Evolutionary conservation across 1,140 invertebrate species (phyloP), one percentile per base, ranked within the genome.

Genomic region (Scylla paramamosain): DNA sequence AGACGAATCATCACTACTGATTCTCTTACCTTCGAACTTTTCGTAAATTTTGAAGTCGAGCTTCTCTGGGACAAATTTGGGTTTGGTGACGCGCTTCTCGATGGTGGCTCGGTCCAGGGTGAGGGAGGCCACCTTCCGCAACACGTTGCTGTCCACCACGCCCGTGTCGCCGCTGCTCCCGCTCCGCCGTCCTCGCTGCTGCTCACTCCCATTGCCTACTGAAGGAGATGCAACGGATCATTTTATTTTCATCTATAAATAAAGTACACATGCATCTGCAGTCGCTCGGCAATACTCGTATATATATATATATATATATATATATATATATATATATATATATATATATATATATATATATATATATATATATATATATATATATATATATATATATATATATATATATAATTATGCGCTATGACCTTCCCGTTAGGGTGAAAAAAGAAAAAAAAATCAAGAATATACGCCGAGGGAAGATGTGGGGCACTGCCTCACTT

Each of bases 11-110:
- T 39, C 6, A 6, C 1, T 6, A 39, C 39, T 6, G 39, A 39
- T 39, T 39, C 39, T 96, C 97, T 97, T 97, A 98, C 98, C 98
- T 98, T 99, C 98, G 97, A 99, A 99, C 97, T 98, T 98, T 97
- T 99, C 98, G 96, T 98, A 98, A 82, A 98, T 97, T 96, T 98
- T 98, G 97, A 98, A 98, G 97, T 98, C 98, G 96, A 99, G 97
- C 97, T 98, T 99, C 96, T 98, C 98, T 6, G 98, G 98, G 94
- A 98, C 98, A 97, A 98, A 98, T 96, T 98, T 98, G 59, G 98
- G 98, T 95, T 98, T 97, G 92, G 97, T 96, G n/a, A 98, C 97
- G 96, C 97, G 97, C 95, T 97, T 97, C 94, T 98, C 98, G 28
- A 97, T 96, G 8, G 97, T 97, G 48, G 97, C 97, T 96, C 98